Conservation (phyloP, 1,140 invertebrate genomes). For the Scaptomyza pallida region DNA sequence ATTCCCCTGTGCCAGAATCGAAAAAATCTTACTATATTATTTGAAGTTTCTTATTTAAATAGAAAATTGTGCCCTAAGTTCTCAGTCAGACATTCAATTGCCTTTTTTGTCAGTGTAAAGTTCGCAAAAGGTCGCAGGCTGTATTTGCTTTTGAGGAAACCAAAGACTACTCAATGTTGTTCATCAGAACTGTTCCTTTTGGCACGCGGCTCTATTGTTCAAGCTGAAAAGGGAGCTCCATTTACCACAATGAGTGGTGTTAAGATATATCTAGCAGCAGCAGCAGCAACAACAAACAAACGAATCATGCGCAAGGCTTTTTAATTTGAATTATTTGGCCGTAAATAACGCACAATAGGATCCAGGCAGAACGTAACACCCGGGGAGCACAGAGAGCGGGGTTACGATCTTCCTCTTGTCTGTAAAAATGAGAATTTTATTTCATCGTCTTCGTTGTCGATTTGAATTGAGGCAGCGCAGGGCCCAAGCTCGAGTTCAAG, state of each 20-base stretch:
- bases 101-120: not conserved
- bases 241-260: conserved; percentile 41
- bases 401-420: conserved; percentile 25
- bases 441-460: conserved; percentile 52
- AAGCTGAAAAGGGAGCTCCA: conserved; percentile 2
- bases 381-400: not conserved
- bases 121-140: not conserved
- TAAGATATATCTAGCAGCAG: conserved; percentile 49
- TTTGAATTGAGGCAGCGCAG: conserved; percentile 44
- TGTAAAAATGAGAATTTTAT: conserved; percentile 71
- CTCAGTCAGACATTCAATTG: too few species aligned
- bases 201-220: conserved; percentile 64
- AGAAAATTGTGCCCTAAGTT: too few species aligned
- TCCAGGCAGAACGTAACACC: conserved; percentile 13
- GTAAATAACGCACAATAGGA: conserved; percentile 79
- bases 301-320: conserved; percentile 49
- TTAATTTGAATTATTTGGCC: conserved; percentile 82
- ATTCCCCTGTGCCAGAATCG: too few species aligned
- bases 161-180: conserved; percentile 55
- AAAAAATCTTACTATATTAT: too few species aligned
- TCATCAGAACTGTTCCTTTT: conserved; percentile 67
- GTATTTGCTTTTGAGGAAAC: conserved; percentile 34
- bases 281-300: conserved; percentile 31
- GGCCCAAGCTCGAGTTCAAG: conserved; percentile 7
- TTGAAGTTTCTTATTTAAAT: too few species aligned